Percentiles rank a stretch among this genome's conserved stretches.
Conservation (phyloP, 2,888 invertebrate species). For the Cantharis flavilabris region DNA sequence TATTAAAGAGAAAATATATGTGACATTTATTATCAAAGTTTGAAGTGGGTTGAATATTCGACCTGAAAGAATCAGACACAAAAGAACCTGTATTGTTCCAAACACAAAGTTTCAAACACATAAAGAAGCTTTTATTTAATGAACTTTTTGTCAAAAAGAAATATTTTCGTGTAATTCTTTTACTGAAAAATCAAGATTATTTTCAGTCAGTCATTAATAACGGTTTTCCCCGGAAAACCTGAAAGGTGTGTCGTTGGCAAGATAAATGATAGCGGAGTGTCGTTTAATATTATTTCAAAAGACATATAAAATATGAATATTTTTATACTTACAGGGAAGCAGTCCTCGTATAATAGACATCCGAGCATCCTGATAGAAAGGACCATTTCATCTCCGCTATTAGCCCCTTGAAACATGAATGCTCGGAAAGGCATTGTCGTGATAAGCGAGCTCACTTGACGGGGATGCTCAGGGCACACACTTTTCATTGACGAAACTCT, state of each 20-base stretch:
- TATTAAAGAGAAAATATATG: neutral
- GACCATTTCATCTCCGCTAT: slow-evolving; percentile 61
- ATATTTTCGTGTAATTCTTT: neutral
- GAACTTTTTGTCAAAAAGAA: neutral
- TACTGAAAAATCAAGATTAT: neutral
- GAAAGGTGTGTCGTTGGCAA: neutral
- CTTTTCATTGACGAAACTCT: slow-evolving; percentile 56
- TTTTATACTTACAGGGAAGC: slow-evolving; percentile 52
- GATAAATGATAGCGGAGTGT: neutral
- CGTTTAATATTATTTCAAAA: neutral
- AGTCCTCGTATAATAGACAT: slow-evolving; percentile 61
- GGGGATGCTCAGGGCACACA: slow-evolving; percentile 56
- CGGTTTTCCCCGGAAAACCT: neutral
- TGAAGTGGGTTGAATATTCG: neutral
- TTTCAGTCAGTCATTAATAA: neutral
- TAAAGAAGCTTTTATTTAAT: neutral
- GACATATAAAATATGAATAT: neutral
- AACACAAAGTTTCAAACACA: neutral
- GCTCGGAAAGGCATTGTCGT: slow-evolving; percentile 58
- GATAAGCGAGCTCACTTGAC: slow-evolving; percentile 51
- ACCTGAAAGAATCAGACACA: neutral
- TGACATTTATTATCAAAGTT: neutral
- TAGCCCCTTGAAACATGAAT: slow-evolving; percentile 64
- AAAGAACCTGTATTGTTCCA: neutral
- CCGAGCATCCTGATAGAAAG: slow-evolving; percentile 61